phyloP scores from a whole-genome alignment of 2,797 vertebrate genomes.

The Lagorchestes hirsutus region DNA sequence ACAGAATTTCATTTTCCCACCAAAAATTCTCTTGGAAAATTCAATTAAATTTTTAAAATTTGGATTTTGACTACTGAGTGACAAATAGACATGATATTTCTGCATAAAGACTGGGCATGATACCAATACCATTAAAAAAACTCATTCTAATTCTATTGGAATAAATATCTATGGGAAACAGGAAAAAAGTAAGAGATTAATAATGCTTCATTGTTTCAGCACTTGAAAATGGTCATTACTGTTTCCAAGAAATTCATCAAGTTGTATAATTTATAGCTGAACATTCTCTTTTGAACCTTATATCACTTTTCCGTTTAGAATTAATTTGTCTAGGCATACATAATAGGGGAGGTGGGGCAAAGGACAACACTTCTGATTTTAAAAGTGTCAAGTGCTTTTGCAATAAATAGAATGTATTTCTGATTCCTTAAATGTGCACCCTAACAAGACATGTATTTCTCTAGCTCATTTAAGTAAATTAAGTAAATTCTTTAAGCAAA shows the following conservation, averaged over 20 bases:
- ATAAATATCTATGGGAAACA: neutral
- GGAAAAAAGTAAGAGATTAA: conserved; percentile 41
- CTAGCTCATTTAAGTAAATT: neutral
- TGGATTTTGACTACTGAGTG: conserved; percentile 68
- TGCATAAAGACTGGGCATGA: neutral
- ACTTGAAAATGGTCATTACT: conserved; percentile 58
- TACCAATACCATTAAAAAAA: conserved; percentile 29
- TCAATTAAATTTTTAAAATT: conserved; percentile 52
- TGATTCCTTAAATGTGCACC: conserved; percentile 7
- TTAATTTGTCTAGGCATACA: conserved; percentile 61
- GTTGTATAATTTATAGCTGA: conserved; percentile 61
- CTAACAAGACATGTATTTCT: conserved; percentile 10
- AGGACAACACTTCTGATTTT: conserved; percentile 52
- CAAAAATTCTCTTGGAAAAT: conserved; percentile 69
- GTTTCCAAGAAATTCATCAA: conserved; percentile 23
- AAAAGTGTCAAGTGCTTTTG: conserved; percentile 58
- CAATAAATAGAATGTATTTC: conserved; percentile 55
- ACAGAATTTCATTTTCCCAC: conserved; percentile 68
- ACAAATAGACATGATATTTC: conserved; percentile 53
- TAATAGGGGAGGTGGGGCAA: conserved; percentile 1
- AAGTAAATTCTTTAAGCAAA: neutral
- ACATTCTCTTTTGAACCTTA: conserved; percentile 57
- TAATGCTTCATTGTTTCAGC: conserved; percentile 47
- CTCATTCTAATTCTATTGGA: neutral
- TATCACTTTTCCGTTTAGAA: conserved; percentile 53